Percentiles rank a stretch among this genome's conserved stretches.
Conservation (phyloP, 2,113 vertebrate species). For the Hyperopisus bebe region DNA sequence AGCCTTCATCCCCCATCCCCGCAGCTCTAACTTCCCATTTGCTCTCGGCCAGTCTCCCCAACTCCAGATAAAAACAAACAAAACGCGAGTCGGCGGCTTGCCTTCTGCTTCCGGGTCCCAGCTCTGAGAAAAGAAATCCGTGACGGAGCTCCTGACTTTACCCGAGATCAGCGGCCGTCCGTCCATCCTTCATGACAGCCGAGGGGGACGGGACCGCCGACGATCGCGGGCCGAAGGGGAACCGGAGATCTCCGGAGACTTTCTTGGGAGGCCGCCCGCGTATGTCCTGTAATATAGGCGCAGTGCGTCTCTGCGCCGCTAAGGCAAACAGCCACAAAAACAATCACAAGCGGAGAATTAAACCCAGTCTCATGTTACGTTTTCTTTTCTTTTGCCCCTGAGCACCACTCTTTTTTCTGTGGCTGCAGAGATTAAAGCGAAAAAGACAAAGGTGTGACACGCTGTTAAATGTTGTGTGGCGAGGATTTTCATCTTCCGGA, state of each 20-base stretch:
- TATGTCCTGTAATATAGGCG: slow-evolving; percentile 19
- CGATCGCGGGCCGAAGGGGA: not conserved
- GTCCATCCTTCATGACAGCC: not conserved
- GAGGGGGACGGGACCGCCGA: not conserved
- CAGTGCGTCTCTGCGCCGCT: not conserved
- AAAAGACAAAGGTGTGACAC: not conserved
- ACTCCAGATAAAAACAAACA: slow-evolving; percentile 46
- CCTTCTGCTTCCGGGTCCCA: slow-evolving; percentile 71
- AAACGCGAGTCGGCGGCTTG: slow-evolving; percentile 46
- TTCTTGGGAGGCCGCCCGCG: not conserved
- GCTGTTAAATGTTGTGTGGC: not conserved
- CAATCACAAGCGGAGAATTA: not conserved
- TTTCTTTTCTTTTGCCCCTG: not conserved
- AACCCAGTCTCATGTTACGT: not conserved
- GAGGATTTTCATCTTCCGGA: not conserved
- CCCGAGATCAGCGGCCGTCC: not conserved
- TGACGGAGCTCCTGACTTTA: slow-evolving; percentile 24
- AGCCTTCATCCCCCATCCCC: slow-evolving; percentile 79
- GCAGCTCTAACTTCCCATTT: slow-evolving; percentile 54
- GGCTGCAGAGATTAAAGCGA: not conserved
- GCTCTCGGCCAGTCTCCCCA: slow-evolving; percentile 25
- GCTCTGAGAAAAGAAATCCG: slow-evolving; percentile 39
- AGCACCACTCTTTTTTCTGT: not conserved
- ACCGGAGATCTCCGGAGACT: not conserved
- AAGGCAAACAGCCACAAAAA: not conserved